These are phyloP conservation scores for Liasis olivaceus DNA, from an alignment of 2,797 vertebrate genomes.

Conservation along the genomic window DNA sequence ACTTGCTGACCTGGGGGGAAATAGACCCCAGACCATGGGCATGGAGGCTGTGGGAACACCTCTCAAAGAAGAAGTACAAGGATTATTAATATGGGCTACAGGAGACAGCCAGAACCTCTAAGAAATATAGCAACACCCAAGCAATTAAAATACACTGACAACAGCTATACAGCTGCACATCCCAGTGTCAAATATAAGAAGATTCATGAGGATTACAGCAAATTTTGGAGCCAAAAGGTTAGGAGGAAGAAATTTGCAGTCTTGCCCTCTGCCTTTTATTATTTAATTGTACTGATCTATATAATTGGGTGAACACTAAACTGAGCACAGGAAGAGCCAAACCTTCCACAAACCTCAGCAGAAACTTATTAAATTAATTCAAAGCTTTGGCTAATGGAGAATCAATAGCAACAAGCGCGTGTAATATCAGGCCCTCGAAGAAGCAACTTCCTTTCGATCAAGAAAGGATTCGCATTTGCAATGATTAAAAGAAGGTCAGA, in stretches of 20 bases:
- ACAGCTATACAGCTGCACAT: constrained; percentile 45
- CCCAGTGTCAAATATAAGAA: constrained; percentile 52
- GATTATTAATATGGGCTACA: constrained; percentile 49
- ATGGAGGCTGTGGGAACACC: not conserved
- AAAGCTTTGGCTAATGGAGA: constrained; percentile 42
- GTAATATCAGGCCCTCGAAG: constrained; percentile 39
- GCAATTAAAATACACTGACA: constrained; percentile 26
- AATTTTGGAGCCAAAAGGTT: constrained; percentile 46
- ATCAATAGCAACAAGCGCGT: constrained; percentile 49
- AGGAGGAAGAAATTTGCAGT: constrained; percentile 41
- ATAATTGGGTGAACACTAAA: constrained; percentile 55
- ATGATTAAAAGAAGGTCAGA: constrained; percentile 51
- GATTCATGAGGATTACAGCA: constrained; percentile 38
- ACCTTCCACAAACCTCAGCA: constrained; percentile 41
- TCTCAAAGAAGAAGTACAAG: not conserved
- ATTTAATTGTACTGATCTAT: constrained; percentile 46
- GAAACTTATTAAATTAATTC: constrained; percentile 56
- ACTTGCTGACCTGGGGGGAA: constrained; percentile 45
- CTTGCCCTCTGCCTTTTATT: constrained; percentile 22
- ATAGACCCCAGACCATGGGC: constrained; percentile 29
- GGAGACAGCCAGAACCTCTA: constrained; percentile 23
- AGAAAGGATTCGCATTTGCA: constrained; percentile 43
- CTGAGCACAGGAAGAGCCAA: constrained; percentile 46
- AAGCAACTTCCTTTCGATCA: constrained; percentile 43
- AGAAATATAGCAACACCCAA: constrained; percentile 44